Evolutionary conservation across 2,113 vertebrate genomes (phyloP).

Genomic region (Nansenia antarctica): DNA sequence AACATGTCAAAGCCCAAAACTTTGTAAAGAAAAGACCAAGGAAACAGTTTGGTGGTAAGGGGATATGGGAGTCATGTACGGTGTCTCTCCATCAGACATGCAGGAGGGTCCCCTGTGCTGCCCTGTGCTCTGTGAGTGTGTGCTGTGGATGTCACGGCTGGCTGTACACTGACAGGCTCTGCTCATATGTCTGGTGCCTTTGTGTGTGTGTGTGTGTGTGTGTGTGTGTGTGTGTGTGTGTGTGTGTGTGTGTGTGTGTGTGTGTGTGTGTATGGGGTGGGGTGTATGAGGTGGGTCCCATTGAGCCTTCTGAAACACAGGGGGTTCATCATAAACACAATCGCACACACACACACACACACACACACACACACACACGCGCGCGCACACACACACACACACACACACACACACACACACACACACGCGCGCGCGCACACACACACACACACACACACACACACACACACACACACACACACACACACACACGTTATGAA

Average conservation of each 20-base stretch:
- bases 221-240: background rate
- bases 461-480: background rate
- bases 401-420: background rate
- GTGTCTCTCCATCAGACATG: constrained; percentile 51
- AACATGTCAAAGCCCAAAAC: constrained; percentile 44
- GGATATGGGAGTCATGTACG: constrained; percentile 30
- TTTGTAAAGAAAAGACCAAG: constrained; percentile 29
- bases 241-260: background rate
- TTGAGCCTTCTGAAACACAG: background rate
- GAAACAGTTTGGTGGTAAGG: constrained; percentile 24
- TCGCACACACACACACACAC: background rate
- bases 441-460: background rate
- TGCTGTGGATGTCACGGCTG: constrained; percentile 41
- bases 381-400: background rate
- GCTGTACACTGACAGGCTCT: constrained; percentile 45
- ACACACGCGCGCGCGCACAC: background rate
- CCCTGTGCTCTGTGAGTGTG: constrained; percentile 20
- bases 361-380: background rate
- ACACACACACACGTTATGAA: background rate
- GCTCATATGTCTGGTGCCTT: background rate
- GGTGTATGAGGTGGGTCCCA: too few species aligned
- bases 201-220: constrained; percentile 3
- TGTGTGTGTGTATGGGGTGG: constrained; percentile 9
- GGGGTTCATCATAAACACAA: background rate
- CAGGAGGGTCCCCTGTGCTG: constrained; percentile 45